phyloP scores from a whole-genome alignment of 2,888 invertebrate species.

The Caenorhabditis sulstoni region DNA sequence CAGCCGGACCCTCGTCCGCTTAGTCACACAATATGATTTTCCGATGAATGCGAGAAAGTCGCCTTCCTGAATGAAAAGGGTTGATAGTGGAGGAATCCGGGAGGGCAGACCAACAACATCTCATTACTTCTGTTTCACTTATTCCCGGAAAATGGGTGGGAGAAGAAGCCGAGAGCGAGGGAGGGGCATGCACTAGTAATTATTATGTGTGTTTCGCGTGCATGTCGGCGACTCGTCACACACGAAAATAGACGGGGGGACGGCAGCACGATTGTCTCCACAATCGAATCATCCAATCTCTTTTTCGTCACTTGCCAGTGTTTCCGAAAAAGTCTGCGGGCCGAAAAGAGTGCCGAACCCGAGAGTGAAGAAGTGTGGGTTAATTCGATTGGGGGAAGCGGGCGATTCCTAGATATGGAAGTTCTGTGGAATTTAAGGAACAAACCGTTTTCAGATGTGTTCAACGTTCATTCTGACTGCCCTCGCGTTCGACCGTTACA shows the following conservation, averaged over 20 bases:
- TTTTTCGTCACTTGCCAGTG: constrained; percentile 7
- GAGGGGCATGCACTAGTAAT: constrained; percentile 44
- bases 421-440: too few relatives aligned
- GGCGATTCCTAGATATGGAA: background rate
- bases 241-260: constrained; percentile 38
- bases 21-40: constrained; percentile 13
- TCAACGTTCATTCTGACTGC: constrained; percentile 73
- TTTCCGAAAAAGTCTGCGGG: constrained; percentile 48
- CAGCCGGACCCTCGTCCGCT: too few relatives aligned
- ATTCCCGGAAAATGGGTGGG: constrained; percentile 9
- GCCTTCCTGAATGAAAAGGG: constrained; percentile 27
- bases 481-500: constrained; percentile 72
- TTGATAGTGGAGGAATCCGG: constrained; percentile 1
- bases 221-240: constrained; percentile 14
- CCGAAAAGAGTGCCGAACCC: constrained; percentile 7
- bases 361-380: constrained; percentile 4
- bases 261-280: constrained; percentile 34
- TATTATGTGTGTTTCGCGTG: constrained; percentile 41
- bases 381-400: constrained; percentile 21
- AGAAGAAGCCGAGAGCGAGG: constrained; percentile 7
- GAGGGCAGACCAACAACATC: constrained; percentile 6
- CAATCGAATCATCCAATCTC: constrained; percentile 39
- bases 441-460: constrained; percentile 64
- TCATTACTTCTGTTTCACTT: constrained; percentile 20
- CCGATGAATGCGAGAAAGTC: constrained; percentile 42